Evolutionary conservation across 2,888 invertebrate species (phyloP).

Genomic region (Drosophila kanekoi): DNA sequence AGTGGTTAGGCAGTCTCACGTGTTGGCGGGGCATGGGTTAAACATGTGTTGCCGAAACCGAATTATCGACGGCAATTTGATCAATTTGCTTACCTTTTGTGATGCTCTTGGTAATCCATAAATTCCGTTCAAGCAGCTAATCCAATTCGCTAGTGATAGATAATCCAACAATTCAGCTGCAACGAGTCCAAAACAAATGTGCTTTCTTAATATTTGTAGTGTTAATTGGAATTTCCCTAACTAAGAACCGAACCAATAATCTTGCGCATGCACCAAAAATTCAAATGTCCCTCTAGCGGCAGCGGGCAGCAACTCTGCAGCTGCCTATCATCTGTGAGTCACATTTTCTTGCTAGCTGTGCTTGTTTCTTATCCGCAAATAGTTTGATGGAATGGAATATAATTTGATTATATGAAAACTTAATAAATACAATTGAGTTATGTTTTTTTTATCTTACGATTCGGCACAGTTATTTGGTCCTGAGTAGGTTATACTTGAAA

Average conservation of each 20-base stretch:
- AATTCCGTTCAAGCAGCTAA: conserved; percentile 46
- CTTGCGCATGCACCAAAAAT: conserved; percentile 28
- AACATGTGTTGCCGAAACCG: conserved; percentile 51
- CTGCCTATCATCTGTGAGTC: background rate
- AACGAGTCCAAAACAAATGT: conserved; percentile 21
- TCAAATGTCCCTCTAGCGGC: conserved; percentile 41
- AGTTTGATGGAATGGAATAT: too few relatives aligned
- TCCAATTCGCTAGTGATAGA: conserved; percentile 33
- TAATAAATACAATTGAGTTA: background rate
- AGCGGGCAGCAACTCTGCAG: conserved; percentile 10
- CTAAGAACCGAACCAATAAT: conserved; percentile 53
- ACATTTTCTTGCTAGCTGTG: background rate
- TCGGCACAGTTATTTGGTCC: too few relatives aligned
- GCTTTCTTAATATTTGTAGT: conserved; percentile 12
- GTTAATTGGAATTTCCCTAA: conserved; percentile 45
- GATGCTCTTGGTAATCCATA: conserved; percentile 48
- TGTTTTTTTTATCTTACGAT: background rate
- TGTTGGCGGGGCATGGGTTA: conserved; percentile 46
- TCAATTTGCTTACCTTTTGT: conserved; percentile 59
- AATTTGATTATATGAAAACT: too few relatives aligned
- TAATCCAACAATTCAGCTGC: conserved; percentile 41
- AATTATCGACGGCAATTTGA: conserved; percentile 29
- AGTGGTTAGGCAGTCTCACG: conserved; percentile 8
- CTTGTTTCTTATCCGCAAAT: background rate
- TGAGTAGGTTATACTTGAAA: background rate